These are phyloP conservation scores for Torymus texanus DNA, from an alignment of 2,888 invertebrate species.

Conservation along the genomic window DNA sequence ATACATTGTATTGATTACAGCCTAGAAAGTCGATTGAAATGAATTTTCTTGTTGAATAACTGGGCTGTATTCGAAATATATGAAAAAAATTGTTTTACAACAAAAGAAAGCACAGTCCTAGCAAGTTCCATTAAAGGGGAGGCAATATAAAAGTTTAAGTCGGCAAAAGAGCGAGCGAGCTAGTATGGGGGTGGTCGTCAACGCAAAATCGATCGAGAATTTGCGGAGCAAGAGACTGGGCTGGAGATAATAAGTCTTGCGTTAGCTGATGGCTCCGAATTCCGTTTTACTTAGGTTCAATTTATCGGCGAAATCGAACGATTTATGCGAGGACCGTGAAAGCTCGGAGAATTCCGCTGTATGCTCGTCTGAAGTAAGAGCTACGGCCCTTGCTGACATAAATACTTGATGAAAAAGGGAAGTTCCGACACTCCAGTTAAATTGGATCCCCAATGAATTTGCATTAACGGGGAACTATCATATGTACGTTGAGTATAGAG, in stretches of 20 bases:
- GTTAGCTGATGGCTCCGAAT: slow-evolving; percentile 49
- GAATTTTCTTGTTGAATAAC: background rate
- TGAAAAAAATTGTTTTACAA: slow-evolving; percentile 7
- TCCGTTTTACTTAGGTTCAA: slow-evolving; percentile 54
- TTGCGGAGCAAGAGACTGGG: slow-evolving; percentile 16
- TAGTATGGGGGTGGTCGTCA: slow-evolving; percentile 21
- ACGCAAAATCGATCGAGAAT: slow-evolving; percentile 44
- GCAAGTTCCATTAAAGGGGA: slow-evolving; percentile 32
- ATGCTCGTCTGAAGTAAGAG: slow-evolving; percentile 32
- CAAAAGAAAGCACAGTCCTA: background rate
- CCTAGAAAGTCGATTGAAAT: background rate
- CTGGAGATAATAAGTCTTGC: slow-evolving; percentile 51
- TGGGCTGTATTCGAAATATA: background rate
- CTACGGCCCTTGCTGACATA: slow-evolving; percentile 37
- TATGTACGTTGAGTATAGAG: background rate
- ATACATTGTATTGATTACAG: background rate
- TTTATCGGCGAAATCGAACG: slow-evolving; percentile 54
- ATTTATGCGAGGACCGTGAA: slow-evolving; percentile 51
- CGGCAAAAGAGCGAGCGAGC: background rate
- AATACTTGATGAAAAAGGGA: slow-evolving; percentile 52
- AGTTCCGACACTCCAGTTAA: slow-evolving; percentile 38
- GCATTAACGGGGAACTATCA: slow-evolving; percentile 13
- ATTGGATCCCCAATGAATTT: slow-evolving; percentile 39
- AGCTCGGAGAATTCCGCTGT: slow-evolving; percentile 31
- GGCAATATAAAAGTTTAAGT: slow-evolving; percentile 44